Percentiles rank a stretch among this genome's conserved stretches.
phyloP scores from a whole-genome alignment of 2,113 vertebrate species.

The Neofelis nebulosa region DNA sequence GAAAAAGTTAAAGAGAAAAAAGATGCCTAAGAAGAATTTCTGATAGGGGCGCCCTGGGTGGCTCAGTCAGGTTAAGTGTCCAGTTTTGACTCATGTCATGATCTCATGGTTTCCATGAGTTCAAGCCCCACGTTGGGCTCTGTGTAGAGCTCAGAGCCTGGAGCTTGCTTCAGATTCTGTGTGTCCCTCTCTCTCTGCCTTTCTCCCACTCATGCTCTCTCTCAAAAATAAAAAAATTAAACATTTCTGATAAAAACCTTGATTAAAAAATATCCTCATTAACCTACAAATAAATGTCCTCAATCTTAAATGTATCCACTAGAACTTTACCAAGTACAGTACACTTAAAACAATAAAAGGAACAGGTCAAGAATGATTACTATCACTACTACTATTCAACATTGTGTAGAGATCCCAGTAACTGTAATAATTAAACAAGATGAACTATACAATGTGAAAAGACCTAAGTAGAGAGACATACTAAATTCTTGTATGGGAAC shows the following conservation, averaged over 20 bases:
- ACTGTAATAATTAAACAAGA: neutral
- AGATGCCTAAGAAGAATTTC: neutral
- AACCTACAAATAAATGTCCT: conserved; percentile 10
- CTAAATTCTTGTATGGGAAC: neutral
- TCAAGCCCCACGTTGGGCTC: no score
- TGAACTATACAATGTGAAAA: neutral
- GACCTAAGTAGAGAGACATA: neutral
- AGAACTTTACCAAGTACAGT: neutral
- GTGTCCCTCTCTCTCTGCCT: no score
- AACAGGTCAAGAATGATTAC: neutral
- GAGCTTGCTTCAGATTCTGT: no score
- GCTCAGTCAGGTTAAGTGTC: no score
- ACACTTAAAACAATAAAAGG: conserved; percentile 32
- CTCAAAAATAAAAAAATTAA: neutral
- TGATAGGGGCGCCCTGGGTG: neutral
- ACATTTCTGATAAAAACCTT: conserved; percentile 31
- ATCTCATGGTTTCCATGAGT: no score
- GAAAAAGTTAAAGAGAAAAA: neutral
- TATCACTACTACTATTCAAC: neutral
- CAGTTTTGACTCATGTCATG: no score
- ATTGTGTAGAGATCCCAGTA: neutral
- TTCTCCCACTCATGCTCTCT: no score
- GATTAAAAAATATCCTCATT: neutral
- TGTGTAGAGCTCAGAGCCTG: no score
- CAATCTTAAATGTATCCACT: neutral